These are phyloP conservation scores for Apamea epomidion DNA, from an alignment of 2,888 invertebrate species.

Conservation along the genomic window DNA sequence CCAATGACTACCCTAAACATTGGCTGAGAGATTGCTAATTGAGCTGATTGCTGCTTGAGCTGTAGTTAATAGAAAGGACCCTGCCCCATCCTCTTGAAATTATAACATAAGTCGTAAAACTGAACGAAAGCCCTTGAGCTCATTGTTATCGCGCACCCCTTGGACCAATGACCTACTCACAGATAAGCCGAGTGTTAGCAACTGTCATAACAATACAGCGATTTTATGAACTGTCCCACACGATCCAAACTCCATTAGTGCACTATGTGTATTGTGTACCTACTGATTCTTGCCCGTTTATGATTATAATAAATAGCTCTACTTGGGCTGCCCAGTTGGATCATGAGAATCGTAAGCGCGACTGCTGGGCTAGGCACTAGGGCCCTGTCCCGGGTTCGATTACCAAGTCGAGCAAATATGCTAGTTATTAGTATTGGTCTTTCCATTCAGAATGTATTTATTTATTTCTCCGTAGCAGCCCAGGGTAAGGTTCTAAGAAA, in stretches of 20 bases:
- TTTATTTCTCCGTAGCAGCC: neutral
- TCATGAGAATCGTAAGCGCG: neutral
- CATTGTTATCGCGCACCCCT: conserved; percentile 47
- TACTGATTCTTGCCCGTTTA: neutral
- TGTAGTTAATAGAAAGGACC: neutral
- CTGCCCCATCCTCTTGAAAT: neutral
- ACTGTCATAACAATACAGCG: conserved; percentile 24
- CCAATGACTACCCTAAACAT: neutral
- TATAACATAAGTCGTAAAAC: neutral
- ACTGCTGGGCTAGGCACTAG: neutral
- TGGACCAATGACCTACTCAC: conserved; percentile 46
- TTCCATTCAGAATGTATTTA: neutral
- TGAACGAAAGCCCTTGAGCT: conserved; percentile 30
- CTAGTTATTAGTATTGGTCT: neutral
- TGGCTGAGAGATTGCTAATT: neutral
- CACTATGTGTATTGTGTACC: neutral
- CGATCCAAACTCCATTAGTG: neutral
- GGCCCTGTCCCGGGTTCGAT: neutral
- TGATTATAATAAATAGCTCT: neutral
- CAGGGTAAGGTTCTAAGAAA: neutral
- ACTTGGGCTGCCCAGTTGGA: neutral
- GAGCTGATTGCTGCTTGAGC: too few species aligned
- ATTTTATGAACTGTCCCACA: conserved; percentile 17
- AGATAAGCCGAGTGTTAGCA: conserved; percentile 41
- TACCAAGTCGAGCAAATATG: neutral